A percentile compares a stretch with the other conserved stretches of the same genome.
Evolutionary conservation across 2,888 invertebrate species (phyloP).

Genomic region (Dasysyrphus tricinctus): DNA sequence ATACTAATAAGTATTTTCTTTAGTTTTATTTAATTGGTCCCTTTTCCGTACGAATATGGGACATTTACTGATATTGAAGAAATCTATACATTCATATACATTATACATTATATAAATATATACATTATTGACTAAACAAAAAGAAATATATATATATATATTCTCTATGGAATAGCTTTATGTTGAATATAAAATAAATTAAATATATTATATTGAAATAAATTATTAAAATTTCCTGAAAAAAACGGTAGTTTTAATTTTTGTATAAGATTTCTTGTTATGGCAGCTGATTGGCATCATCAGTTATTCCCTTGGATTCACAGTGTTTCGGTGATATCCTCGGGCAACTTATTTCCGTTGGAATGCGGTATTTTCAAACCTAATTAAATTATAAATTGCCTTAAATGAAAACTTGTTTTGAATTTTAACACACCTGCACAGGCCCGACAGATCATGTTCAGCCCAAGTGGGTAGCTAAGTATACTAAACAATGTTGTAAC

Average conservation of each 20-base stretch:
- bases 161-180: constrained; percentile 71
- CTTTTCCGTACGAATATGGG: constrained; percentile 36
- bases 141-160: constrained; percentile 48
- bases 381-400: too few relatives aligned
- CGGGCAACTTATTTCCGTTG: too few relatives aligned
- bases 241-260: background rate
- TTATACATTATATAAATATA: constrained; percentile 72
- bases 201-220: constrained; percentile 70
- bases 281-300: too few relatives aligned
- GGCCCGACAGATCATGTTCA: too few relatives aligned
- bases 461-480: too few relatives aligned
- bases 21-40: constrained; percentile 52
- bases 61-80: constrained; percentile 71
- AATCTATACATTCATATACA: constrained; percentile 75
- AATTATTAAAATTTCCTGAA: constrained; percentile 66
- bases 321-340: too few relatives aligned
- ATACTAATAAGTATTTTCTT: constrained; percentile 19
- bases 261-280: background rate
- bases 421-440: too few relatives aligned
- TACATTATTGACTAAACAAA: constrained; percentile 62
- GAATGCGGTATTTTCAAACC: too few relatives aligned
- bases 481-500: too few relatives aligned
- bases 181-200: constrained; percentile 71
- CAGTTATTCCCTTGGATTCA: too few relatives aligned
- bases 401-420: too few relatives aligned